phyloP scores from a whole-genome alignment of 2,113 vertebrate genomes.

The Paratilapia polleni region DNA sequence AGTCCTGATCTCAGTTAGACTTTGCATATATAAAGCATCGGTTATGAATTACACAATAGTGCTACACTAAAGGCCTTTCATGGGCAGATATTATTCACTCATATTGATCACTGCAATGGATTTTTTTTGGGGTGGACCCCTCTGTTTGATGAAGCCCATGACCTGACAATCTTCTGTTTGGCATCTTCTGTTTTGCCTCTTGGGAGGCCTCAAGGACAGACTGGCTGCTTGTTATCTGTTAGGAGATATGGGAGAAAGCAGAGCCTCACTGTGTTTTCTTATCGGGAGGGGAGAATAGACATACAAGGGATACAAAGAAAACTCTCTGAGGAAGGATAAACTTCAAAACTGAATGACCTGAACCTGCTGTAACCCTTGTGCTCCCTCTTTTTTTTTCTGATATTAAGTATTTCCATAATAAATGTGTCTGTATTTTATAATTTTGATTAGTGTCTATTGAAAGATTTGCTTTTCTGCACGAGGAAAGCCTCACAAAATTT shows the following conservation, averaged over 20 bases:
- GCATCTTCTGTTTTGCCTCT: not conserved
- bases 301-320: not conserved
- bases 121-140: not conserved
- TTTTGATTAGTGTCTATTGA: rapidly evolving
- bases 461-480: not conserved
- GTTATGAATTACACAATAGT: not conserved
- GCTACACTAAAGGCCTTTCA: not conserved
- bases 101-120: not conserved
- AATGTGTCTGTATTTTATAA: not conserved
- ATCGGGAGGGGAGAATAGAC: not conserved
- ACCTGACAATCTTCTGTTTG: not conserved
- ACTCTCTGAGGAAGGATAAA: not conserved
- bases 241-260: not conserved
- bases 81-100: not conserved
- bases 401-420: not conserved
- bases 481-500: rapidly evolving
- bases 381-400: not conserved
- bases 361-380: not conserved
- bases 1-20: not conserved
- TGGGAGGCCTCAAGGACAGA: not conserved
- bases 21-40: not conserved
- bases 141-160: not conserved
- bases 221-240: constrained; percentile 1
- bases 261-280: not conserved
- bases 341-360: not conserved